These are phyloP conservation scores for Hesperia comma DNA, from an alignment of 2,888 invertebrate genomes.

Conservation along the genomic window DNA sequence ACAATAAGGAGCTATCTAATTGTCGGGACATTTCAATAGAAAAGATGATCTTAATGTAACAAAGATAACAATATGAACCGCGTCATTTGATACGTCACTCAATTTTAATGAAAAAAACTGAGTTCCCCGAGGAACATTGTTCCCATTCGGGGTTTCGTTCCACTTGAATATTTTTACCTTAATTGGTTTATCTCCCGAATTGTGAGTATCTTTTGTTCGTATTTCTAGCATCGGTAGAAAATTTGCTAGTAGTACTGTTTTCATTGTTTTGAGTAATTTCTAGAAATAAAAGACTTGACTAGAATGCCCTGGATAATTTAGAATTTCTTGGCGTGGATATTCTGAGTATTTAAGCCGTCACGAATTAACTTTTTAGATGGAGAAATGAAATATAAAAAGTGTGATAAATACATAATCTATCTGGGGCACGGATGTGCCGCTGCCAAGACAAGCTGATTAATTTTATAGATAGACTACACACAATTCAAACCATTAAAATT, in stretches of 20 bases:
- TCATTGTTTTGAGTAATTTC: constrained; percentile 14
- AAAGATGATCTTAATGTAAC: constrained; percentile 4
- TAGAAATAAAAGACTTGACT: neutral
- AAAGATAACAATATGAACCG: constrained; percentile 19
- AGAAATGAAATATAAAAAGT: too few relatives aligned
- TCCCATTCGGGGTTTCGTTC: constrained; percentile 30
- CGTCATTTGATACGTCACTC: constrained; percentile 33
- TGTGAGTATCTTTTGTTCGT: constrained; percentile 16
- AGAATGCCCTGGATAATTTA: constrained; percentile 4
- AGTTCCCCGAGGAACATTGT: constrained; percentile 28
- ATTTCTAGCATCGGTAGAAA: neutral
- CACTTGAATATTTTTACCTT: constrained; percentile 36
- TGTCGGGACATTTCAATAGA: neutral
- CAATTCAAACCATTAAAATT: too few relatives aligned
- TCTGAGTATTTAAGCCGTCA: too few relatives aligned
- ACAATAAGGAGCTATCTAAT: neutral
- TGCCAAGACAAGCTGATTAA: too few relatives aligned
- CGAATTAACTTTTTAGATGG: too few relatives aligned
- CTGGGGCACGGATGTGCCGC: too few relatives aligned
- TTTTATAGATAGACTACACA: too few relatives aligned
- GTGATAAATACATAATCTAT: too few relatives aligned
- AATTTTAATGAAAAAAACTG: constrained; percentile 33
- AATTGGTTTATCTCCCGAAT: constrained; percentile 34
- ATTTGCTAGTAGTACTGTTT: constrained; percentile 1
- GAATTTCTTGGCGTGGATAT: neutral